phyloP scores from a whole-genome alignment of 2,888 invertebrate species.

The Caradrina clavipalpis region DNA sequence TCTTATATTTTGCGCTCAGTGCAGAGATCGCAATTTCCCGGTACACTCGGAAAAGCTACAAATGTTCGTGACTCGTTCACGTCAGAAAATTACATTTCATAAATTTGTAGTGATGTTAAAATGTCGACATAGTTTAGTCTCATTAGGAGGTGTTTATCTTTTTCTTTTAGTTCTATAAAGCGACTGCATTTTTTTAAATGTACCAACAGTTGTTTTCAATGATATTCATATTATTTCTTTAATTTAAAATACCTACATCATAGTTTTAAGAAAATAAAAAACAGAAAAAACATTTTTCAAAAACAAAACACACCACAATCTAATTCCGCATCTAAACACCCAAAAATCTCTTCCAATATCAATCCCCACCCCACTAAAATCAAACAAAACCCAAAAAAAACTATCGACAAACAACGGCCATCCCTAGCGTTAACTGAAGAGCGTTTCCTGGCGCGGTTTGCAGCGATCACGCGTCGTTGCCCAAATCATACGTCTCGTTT shows the following conservation, averaged over 20 bases:
- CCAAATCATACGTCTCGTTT: conserved; percentile 90
- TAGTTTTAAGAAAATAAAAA: too few species aligned
- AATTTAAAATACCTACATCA: too few species aligned
- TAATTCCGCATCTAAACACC: background rate
- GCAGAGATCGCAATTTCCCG: conserved; percentile 89
- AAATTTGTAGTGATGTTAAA: conserved; percentile 82
- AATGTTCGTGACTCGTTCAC: conserved; percentile 88
- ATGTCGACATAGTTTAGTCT: conserved; percentile 57
- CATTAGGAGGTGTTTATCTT: conserved; percentile 5
- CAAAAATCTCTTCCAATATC: background rate
- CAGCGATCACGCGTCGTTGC: conserved; percentile 88
- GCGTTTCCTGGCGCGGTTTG: conserved; percentile 80
- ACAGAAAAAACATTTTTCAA: background rate
- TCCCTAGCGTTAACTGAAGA: conserved; percentile 84
- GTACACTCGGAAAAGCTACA: conserved; percentile 90
- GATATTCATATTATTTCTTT: too few species aligned
- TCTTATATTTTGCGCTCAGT: conserved; percentile 84
- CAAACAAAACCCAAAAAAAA: conserved; percentile 30
- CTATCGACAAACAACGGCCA: conserved; percentile 65
- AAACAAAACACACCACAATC: background rate
- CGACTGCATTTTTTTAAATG: too few species aligned
- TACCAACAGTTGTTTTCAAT: too few species aligned
- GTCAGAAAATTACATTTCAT: conserved; percentile 90
- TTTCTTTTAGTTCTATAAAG: background rate
- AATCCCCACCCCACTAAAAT: background rate